phyloP scores from a whole-genome alignment of 2,113 vertebrate genomes.

The Sylvietta virens region DNA sequence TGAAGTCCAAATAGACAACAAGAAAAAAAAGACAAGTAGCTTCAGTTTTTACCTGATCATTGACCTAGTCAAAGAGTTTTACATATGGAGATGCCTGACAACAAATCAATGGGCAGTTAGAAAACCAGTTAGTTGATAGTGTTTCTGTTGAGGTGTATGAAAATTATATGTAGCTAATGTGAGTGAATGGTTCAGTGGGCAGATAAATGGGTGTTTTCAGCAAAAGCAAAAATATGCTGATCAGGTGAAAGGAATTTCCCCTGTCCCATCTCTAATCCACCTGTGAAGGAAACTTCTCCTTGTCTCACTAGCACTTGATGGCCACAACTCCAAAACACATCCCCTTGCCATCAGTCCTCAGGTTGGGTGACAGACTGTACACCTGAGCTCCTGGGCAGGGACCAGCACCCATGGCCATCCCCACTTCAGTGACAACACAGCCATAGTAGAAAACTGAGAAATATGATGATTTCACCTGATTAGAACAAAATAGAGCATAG shows the following conservation, averaged over 20 bases:
- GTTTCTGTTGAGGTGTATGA: neutral
- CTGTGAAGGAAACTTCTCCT: neutral
- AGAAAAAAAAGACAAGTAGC: neutral
- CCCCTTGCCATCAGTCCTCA: neutral
- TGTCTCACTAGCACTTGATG: neutral
- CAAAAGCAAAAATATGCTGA: neutral
- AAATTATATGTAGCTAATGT: neutral
- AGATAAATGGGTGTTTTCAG: neutral
- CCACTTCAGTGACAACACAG: neutral
- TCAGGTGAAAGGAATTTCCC: neutral
- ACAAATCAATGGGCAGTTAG: neutral
- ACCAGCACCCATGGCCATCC: neutral
- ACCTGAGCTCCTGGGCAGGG: neutral
- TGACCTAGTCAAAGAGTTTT: neutral
- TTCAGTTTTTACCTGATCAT: slow-evolving; percentile 14
- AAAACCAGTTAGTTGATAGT: neutral
- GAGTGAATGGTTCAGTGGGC: neutral
- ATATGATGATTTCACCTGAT: neutral
- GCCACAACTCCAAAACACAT: neutral
- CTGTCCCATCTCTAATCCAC: neutral
- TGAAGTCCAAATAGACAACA: neutral
- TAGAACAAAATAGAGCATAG: neutral
- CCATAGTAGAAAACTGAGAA: neutral
- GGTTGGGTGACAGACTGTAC: neutral
- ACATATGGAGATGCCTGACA: neutral